Conservation (phyloP, 2,113 vertebrate species). For the Lonchura striata region DNA sequence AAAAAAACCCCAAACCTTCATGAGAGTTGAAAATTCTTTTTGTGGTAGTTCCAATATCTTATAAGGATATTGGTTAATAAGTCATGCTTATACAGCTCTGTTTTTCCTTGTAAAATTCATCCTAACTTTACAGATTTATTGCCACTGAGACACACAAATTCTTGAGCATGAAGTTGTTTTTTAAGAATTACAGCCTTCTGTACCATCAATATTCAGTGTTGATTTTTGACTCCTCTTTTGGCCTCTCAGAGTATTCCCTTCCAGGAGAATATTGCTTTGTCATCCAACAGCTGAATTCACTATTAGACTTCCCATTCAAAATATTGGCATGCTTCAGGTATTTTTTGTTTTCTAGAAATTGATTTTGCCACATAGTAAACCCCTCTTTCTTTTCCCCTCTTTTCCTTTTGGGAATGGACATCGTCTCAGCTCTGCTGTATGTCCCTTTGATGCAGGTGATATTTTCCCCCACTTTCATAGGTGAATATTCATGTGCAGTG, state of each 20-base stretch:
- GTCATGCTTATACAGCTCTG: slow-evolving; percentile 30
- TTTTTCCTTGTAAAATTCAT: background rate
- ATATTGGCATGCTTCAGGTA: background rate
- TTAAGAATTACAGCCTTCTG: slow-evolving; percentile 13
- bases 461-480: background rate
- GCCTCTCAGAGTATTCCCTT: background rate
- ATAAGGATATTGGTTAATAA: slow-evolving; percentile 35
- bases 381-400: background rate
- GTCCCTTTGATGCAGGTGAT: background rate
- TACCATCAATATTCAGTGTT: background rate
- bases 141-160: slow-evolving; percentile 46
- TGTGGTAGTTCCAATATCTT: background rate
- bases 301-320: background rate
- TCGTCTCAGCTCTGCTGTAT: background rate
- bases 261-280: background rate
- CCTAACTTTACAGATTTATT: slow-evolving; percentile 44
- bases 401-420: background rate
- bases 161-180: slow-evolving; percentile 25
- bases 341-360: background rate
- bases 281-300: background rate
- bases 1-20: background rate
- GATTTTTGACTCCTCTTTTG: background rate
- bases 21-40: background rate
- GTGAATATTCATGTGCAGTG: background rate
- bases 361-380: background rate